Conservation (phyloP, 1,140 invertebrate genomes). For the Penaeus vannamei region DNA sequence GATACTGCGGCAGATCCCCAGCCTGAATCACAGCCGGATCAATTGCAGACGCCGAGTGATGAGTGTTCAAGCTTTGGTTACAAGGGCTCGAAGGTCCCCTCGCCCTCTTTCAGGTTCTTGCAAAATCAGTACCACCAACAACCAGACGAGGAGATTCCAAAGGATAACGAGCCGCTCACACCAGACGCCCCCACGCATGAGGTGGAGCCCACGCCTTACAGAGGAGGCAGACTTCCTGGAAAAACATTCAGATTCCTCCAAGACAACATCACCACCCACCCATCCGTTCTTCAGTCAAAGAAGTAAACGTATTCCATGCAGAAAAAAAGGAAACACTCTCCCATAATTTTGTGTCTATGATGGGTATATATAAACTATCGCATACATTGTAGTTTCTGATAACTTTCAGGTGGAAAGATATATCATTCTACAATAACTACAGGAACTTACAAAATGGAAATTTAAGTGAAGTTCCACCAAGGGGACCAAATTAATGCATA, state of each 20-base stretch:
- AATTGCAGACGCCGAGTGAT: constrained; percentile 28
- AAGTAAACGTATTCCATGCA: constrained; percentile 24
- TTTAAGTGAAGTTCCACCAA: too few relatives aligned
- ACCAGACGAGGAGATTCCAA: constrained; percentile 9
- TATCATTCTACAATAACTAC: too few relatives aligned
- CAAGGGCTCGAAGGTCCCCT: constrained; percentile 56
- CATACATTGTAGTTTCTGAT: background rate
- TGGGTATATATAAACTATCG: background rate
- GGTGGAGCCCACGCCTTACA: constrained; percentile 60
- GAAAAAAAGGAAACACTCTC: background rate
- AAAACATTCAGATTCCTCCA: constrained; percentile 63
- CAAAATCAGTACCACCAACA: constrained; percentile 63
- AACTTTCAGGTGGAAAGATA: too few relatives aligned
- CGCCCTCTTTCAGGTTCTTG: constrained; percentile 64
- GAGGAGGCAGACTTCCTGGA: constrained; percentile 63
- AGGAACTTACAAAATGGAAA: too few relatives aligned
- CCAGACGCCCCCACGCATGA: constrained; percentile 54
- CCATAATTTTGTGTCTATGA: background rate
- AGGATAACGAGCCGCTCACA: constrained; percentile 32
- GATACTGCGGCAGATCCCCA: constrained; percentile 50
- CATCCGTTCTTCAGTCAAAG: constrained; percentile 60
- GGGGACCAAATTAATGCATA: too few relatives aligned
- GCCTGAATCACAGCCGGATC: background rate
- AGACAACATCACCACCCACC: constrained; percentile 64
- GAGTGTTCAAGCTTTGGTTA: constrained; percentile 39